These are phyloP conservation scores for Drosophila repletoides DNA, from an alignment of 1,140 invertebrate species.

Conservation along the genomic window DNA sequence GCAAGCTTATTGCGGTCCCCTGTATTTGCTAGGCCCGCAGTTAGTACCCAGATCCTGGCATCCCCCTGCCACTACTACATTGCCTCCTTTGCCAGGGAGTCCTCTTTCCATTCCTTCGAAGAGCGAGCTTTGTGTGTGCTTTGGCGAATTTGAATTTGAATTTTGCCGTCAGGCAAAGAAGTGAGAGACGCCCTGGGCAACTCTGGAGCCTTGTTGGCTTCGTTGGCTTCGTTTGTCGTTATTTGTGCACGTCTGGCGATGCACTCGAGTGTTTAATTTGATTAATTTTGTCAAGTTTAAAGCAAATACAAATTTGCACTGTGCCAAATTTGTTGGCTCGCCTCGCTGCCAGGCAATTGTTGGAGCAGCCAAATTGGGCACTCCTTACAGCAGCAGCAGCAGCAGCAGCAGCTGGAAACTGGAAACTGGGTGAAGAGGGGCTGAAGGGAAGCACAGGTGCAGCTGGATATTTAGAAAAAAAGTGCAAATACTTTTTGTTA, in stretches of 20 bases:
- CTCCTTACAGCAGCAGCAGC: slow-evolving; percentile 6
- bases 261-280: slow-evolving; percentile 79
- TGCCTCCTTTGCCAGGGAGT: background rate
- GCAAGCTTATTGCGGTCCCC: slow-evolving; percentile 73
- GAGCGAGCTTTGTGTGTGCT: slow-evolving; percentile 34
- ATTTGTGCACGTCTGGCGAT: slow-evolving; percentile 78
- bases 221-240: slow-evolving; percentile 46
- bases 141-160: slow-evolving; percentile 72
- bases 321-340: slow-evolving; percentile 68
- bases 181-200: slow-evolving; percentile 17
- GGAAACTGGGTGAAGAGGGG: too few relatives aligned
- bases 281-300: slow-evolving; percentile 80
- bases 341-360: slow-evolving; percentile 33
- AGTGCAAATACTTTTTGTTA: slow-evolving; percentile 8
- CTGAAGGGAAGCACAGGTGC: too few relatives aligned
- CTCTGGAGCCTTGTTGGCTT: slow-evolving; percentile 11
- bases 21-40: slow-evolving; percentile 50
- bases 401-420: too few relatives aligned
- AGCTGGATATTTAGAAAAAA: slow-evolving; percentile 15
- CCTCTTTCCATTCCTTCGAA: too few relatives aligned
- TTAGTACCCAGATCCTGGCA: slow-evolving; percentile 25
- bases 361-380: slow-evolving; percentile 50
- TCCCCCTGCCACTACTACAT: background rate
- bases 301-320: slow-evolving; percentile 75
- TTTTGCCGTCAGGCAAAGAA: slow-evolving; percentile 47